Percentiles rank a stretch among this genome's conserved stretches.
Conservation (phyloP, 1,140 invertebrate species). For the Elymnias hypermnestra region DNA sequence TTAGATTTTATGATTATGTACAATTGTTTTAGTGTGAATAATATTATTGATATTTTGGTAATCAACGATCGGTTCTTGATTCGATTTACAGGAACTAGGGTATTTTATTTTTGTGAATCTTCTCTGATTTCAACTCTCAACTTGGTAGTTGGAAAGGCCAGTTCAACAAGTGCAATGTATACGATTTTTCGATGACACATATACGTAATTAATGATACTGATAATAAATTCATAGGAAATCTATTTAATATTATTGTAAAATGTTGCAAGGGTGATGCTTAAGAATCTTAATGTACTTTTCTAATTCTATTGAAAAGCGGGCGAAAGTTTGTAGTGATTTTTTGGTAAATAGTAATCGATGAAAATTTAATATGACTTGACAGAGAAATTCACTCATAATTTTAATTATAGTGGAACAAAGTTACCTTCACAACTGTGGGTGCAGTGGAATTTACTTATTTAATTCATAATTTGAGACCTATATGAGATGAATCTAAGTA, state of each 20-base stretch:
- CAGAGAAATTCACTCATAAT: constrained; percentile 41
- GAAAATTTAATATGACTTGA: constrained; percentile 14
- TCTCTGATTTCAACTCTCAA: constrained; percentile 50
- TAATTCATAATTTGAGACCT: constrained; percentile 39
- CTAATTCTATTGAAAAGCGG: constrained; percentile 20
- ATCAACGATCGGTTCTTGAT: constrained; percentile 51
- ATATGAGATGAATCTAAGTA: constrained; percentile 37
- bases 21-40: constrained; percentile 76
- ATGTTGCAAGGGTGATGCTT: constrained; percentile 56
- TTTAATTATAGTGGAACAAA: constrained; percentile 53
- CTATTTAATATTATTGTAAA: constrained; percentile 64
- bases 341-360: constrained; percentile 7
- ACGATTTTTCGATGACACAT: constrained; percentile 73
- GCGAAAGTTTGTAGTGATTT: constrained; percentile 14
- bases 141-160: constrained; percentile 65
- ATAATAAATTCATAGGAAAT: constrained; percentile 67
- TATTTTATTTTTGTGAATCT: constrained; percentile 51
- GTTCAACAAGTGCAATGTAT: constrained; percentile 75
- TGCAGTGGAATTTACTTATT: constrained; percentile 44
- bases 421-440: constrained; percentile 66
- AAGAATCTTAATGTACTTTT: constrained; percentile 50
- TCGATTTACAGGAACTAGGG: constrained; percentile 42
- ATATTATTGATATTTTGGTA: constrained; percentile 63
- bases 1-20: constrained; percentile 70
- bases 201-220: constrained; percentile 70